Percentiles rank a stretch among this genome's conserved stretches.
Conservation (phyloP, 2,797 vertebrate species). For the Valencia hispanica region DNA sequence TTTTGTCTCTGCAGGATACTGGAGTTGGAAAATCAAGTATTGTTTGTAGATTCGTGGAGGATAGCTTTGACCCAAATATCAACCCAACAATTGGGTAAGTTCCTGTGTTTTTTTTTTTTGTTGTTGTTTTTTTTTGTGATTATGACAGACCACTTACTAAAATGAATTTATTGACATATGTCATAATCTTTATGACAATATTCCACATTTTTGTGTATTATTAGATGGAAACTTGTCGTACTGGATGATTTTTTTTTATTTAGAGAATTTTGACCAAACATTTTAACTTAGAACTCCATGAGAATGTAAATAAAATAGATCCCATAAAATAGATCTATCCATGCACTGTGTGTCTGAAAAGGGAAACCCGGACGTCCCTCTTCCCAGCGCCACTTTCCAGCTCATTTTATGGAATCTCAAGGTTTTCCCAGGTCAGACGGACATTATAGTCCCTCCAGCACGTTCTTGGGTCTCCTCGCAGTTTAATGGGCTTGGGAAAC, state of each 20-base stretch:
- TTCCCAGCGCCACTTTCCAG: not conserved
- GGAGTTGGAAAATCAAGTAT: constrained; percentile 91
- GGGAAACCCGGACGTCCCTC: not conserved
- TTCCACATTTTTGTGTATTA: not conserved
- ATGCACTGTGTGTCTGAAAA: not conserved
- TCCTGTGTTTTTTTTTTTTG: not conserved
- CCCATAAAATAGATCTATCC: not conserved
- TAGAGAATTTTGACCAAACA: not conserved
- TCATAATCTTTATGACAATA: not conserved
- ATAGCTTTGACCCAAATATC: constrained; percentile 98
- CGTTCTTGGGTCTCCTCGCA: not conserved
- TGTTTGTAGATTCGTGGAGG: constrained; percentile 95
- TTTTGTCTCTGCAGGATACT: constrained; percentile 78
- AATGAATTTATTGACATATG: not conserved
- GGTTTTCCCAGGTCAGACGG: not conserved
- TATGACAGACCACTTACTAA: not conserved
- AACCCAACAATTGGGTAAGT: constrained; percentile 98
- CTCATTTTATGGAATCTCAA: not conserved
- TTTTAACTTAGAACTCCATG: not conserved
- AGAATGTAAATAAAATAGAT: not conserved
- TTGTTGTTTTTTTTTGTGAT: constrained; percentile 1
- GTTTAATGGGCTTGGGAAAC: not conserved
- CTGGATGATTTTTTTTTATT: not conserved
- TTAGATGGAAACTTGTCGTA: not conserved
- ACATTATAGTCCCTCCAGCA: not conserved